These are phyloP conservation scores for Myiothlypis chrysogaster DNA, from an alignment of 2,797 vertebrate genomes.

Conservation along the genomic window DNA sequence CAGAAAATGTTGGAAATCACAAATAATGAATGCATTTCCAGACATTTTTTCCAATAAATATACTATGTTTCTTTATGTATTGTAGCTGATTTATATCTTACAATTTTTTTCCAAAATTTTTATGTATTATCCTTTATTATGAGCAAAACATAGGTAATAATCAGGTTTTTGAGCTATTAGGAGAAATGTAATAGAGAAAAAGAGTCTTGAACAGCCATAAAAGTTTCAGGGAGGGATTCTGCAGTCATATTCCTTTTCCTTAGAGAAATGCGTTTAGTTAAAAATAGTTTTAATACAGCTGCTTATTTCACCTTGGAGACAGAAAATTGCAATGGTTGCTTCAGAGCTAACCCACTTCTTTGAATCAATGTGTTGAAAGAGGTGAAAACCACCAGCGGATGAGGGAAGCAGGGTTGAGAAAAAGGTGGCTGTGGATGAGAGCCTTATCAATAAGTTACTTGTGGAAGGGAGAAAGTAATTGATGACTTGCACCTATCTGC, in stretches of 20 bases:
- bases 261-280: background rate
- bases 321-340: background rate
- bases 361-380: constrained; percentile 33
- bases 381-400: background rate
- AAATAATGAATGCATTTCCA: background rate
- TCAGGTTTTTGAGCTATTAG: background rate
- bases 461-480: background rate
- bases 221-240: background rate
- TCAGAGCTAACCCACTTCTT: background rate
- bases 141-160: background rate
- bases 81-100: background rate
- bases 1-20: background rate
- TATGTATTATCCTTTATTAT: background rate
- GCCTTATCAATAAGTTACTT: background rate
- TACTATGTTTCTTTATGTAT: background rate
- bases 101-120: background rate
- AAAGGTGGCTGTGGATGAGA: background rate
- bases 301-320: constrained; percentile 16
- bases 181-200: background rate
- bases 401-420: background rate
- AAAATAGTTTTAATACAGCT: background rate
- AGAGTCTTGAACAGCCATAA: background rate
- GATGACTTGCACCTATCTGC: background rate
- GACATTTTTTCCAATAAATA: background rate
- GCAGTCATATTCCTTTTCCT: background rate